Evolutionary conservation across 2,113 vertebrate species (phyloP), one percentile per base, ranked within the genome.

Genomic region (Forbesichthys agassizii): DNA sequence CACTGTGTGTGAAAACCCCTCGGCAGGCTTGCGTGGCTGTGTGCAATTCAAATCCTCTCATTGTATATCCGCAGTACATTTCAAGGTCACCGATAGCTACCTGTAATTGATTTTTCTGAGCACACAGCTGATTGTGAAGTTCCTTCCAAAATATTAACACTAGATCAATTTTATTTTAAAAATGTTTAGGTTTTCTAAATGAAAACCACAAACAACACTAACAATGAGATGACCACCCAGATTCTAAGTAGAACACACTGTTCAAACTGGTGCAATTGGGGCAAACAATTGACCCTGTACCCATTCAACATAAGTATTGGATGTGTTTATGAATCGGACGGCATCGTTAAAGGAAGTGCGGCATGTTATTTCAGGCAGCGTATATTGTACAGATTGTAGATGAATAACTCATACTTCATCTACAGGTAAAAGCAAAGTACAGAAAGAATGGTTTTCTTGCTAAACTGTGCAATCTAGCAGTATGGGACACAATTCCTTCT

Each of bases 91-190:
- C 74, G 65, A 68, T 69, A 86, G 80, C 80, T 80, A 88, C 79
- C 82, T 88, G 71, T 88, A 86, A 90, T 89, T 89, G 85, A 91
- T 90, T 91, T 88, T 81, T 89, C 81, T 82, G 83, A 88, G 85
- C 74, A 72, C 67, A 69, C 76, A 74, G 81, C 70, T 71, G 84
- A 86, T 85, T 27, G 27, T 27, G 27, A 85, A 88, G 85, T 84
- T 83, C 47, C 76, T 84, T 85, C 81, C 71, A 65, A 74, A 73
- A 72, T 83, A 70, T 83, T 87, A 86, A 66, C 51, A 18, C 61
- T 75, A 86, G 80, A 75, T 68, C 11, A 68, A 3, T 75, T 80
- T 85, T 69, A 71, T 78, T 71, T 64, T 46, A 48, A 20, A 2
- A 27, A 27, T 27, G 1, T 27, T 27, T 27, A 53, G 73, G 36